phyloP scores from a whole-genome alignment of 2,888 invertebrate species.

The Hecatera dysodea region DNA sequence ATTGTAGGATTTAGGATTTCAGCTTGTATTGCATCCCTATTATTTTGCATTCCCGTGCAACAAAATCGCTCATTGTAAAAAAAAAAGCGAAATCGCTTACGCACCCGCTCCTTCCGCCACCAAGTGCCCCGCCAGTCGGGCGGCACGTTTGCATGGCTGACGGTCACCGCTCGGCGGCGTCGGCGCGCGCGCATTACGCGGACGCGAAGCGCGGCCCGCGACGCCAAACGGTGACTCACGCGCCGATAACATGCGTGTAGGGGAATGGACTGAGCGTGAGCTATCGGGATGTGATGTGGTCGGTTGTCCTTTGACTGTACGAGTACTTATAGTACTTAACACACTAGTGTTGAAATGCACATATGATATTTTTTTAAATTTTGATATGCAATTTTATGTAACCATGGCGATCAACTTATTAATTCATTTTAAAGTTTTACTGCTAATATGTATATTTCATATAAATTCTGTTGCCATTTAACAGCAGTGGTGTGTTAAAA shows the following conservation, averaged over 20 bases:
- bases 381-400: too few relatives aligned
- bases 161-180: slow-evolving; percentile 66
- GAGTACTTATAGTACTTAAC: too few relatives aligned
- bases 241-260: slow-evolving; percentile 30
- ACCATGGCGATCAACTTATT: too few relatives aligned
- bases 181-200: slow-evolving; percentile 70
- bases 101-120: slow-evolving; percentile 26
- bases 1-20: neutral
- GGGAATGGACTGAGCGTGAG: slow-evolving; percentile 8
- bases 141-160: slow-evolving; percentile 67
- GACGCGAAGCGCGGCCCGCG: slow-evolving; percentile 65
- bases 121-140: slow-evolving; percentile 54
- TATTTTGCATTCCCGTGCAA: neutral
- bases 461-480: neutral
- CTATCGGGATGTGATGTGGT: neutral
- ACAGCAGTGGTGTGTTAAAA: neutral
- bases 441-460: too few relatives aligned
- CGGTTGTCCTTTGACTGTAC: too few relatives aligned
- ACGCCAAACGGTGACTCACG: slow-evolving; percentile 54
- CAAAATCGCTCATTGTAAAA: neutral
- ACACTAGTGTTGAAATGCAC: too few relatives aligned
- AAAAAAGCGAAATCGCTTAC: neutral
- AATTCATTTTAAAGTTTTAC: too few relatives aligned
- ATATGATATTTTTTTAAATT: too few relatives aligned
- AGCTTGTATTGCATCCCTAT: neutral